Evolutionary conservation across 35 echinoderm and acorn worm genomes (phyloP), one percentile per base, ranked within the genome.

Genomic region (Strongylocentrotus purpuratus): DNA sequence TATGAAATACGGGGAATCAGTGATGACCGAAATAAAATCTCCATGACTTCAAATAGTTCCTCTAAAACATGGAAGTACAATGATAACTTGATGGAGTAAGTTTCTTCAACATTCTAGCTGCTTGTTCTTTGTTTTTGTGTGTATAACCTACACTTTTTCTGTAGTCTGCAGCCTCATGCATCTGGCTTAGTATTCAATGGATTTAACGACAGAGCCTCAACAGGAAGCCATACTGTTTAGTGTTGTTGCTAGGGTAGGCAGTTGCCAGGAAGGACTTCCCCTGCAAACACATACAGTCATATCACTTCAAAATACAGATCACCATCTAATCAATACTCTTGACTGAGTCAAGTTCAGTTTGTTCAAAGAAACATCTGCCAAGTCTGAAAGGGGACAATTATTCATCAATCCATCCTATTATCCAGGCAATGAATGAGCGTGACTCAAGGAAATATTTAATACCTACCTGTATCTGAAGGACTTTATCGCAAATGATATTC

Each of bases 311-410:
- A 78, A 78, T 78, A 8, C 65, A 78, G 25, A 78, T 78, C 65
- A 78, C 18, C 25, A 7, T 78, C 65, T 28, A n/a, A 78, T 78
- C 65, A n/a, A 78, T 78, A 78, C 28, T n/a, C 65, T 28, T 28
- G 52, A 59, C 52, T 41, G 50, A 78, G 22, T 78, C 65, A 78
- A 78, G 65, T 78, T 78, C 7, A 18, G 25, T 78, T 78, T 78
- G 7, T 78, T n/a, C 65, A 78, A 78, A 78, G 65, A 78, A 78
- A 78, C 65, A 78, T 78, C 65, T 78, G 65, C 65, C 65, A 78
- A 7, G 5, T n/a, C 65, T 78, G 2, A n/a, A 78, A 78, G 65
- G 65, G n/a, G 65, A 78, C 7, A 28, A 78, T n/a, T 78, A 78
- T 78, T 78, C 22, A 78, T n/a, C 18, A 78, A 4, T 78, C 28